A percentile compares a stretch with the other conserved stretches of the same genome.
phyloP scores from a whole-genome alignment of 1,140 invertebrate species.

The Musca vetustissima region DNA sequence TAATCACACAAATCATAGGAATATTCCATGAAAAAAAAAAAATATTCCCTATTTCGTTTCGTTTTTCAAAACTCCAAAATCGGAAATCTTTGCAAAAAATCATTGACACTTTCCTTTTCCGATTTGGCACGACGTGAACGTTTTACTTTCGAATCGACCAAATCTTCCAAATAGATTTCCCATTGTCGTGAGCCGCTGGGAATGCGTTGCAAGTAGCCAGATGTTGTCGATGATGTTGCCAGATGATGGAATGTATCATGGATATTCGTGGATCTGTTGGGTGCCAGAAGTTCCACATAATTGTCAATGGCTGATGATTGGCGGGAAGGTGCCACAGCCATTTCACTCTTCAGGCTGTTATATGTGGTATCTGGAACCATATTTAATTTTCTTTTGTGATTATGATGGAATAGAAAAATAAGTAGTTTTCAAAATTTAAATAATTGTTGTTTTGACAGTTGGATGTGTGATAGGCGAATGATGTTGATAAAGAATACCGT shows the following conservation, averaged over 20 bases:
- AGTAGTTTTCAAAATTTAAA: too few relatives aligned
- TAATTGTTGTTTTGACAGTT: too few relatives aligned
- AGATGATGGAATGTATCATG: too few relatives aligned
- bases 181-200: background rate
- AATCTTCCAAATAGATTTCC: constrained; percentile 7
- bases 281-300: too few relatives aligned
- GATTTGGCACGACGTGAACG: background rate
- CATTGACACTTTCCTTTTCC: constrained; percentile 8
- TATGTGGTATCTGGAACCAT: background rate
- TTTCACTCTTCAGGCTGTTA: background rate
- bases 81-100: constrained; percentile 15
- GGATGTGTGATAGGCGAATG: too few relatives aligned
- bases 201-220: background rate
- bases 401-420: too few relatives aligned
- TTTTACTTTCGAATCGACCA: constrained; percentile 5
- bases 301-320: background rate
- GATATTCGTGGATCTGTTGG: background rate
- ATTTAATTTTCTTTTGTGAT: too few relatives aligned
- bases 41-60: too few relatives aligned
- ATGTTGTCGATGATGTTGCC: background rate
- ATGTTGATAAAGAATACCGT: too few relatives aligned
- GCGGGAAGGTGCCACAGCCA: background rate
- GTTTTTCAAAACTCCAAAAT: background rate
- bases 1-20: too few relatives aligned
- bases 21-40: too few relatives aligned